Base-by-base conservation (phyloP, 2,888 invertebrate species). In the Amorpha juglandis region DNA sequence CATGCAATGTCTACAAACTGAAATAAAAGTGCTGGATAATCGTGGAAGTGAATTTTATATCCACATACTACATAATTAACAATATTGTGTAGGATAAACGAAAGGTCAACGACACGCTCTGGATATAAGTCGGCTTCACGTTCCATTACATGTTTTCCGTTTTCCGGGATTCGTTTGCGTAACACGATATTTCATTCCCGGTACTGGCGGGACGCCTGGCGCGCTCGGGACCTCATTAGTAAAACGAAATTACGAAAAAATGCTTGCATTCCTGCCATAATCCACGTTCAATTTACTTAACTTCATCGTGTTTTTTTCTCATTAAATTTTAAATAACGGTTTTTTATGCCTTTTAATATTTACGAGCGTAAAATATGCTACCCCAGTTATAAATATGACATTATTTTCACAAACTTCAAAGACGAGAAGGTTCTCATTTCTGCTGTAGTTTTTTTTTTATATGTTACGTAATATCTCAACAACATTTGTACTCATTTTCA, bases 131-230 rank as follows among this genome's bases (percentile, higher is more conserved):
- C 45, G 27, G 16, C 53, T 14, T 9, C 52, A 45, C 53, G 45
- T 64, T 45, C 64, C 52, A 64, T 45, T 45, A 64, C 33, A 42
- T 64, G 42, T 45, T 63, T 52, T 27, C 27, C 42, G 19, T 63
- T 64, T 64, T 64, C 45, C 63, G 52, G 52, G 42, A 64, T 42
- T 42, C 53, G 64, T 64, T 63, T 64, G 53, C 38, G 64, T 64
- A 64, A 64, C 16, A 21, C 52, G 38, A 53, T 53, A 53, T 53
- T 47, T 64, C 64, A 64, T 53, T 64, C 16, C 58, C 58, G 58
- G 45, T 38, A 51, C 63, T 19, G 38, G 42, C 21, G 63, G 51
- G 52, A 21, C 35, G 55, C 35, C 16, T 27, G 45, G 53, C 64
- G 27, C 42, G 52, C 52, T 9, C 52, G 27, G 42, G 52, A n/a